Percentiles rank a stretch among this genome's conserved stretches.
These are phyloP conservation scores for Hypselothyrea guttata DNA, from an alignment of 2,888 invertebrate genomes.

Conservation along the genomic window DNA sequence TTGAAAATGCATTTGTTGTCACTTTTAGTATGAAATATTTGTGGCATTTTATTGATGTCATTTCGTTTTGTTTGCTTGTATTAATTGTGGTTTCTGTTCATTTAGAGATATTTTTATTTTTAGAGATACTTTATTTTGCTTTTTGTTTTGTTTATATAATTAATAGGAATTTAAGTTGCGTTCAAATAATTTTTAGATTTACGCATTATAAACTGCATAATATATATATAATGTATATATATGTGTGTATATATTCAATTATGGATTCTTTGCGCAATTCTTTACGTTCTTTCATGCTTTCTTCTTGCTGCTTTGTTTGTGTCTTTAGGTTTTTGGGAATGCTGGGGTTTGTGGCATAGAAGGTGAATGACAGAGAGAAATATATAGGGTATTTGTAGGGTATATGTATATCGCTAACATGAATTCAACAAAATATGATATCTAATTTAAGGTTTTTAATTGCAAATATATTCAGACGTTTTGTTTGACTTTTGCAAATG, in stretches of 20 bases:
- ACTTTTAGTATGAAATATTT: constrained; percentile 69
- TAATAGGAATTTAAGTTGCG: constrained; percentile 76
- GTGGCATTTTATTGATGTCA: constrained; percentile 50
- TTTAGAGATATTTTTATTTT: constrained; percentile 62
- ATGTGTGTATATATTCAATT: constrained; percentile 58
- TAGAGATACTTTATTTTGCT: not conserved
- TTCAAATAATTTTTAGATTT: constrained; percentile 70
- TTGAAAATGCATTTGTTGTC: not conserved
- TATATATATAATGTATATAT: constrained; percentile 27
- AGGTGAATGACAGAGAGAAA: constrained; percentile 59
- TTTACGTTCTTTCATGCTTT: not conserved
- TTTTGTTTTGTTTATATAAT: constrained; percentile 74
- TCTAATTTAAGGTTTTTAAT: constrained; percentile 53
- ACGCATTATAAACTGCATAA: constrained; percentile 56
- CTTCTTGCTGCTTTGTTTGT: constrained; percentile 1
- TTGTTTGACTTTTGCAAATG: constrained; percentile 52
- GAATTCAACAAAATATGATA: constrained; percentile 61
- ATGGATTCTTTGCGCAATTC: constrained; percentile 31
- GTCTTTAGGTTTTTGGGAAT: not conserved
- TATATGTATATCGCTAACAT: constrained; percentile 47
- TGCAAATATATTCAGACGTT: constrained; percentile 53
- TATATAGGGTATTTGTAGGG: constrained; percentile 3
- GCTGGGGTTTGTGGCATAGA: constrained; percentile 60
- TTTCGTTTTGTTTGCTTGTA: constrained; percentile 62
- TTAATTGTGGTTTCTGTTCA: constrained; percentile 61